Conservation (phyloP, 2,797 vertebrate genomes). For the Oophaga sylvatica region DNA sequence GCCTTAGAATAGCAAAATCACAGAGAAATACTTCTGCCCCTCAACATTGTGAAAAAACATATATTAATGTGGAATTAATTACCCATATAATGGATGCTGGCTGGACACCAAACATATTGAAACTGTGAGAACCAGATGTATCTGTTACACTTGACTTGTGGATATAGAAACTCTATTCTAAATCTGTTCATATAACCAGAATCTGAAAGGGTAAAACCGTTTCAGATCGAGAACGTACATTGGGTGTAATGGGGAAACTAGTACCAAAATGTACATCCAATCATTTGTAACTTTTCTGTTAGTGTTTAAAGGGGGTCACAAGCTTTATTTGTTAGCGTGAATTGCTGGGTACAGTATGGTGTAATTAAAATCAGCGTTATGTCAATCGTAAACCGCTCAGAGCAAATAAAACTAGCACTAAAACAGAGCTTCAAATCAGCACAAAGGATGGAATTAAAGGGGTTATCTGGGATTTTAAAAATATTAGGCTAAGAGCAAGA, state of each 20-base stretch:
- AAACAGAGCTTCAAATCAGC: too few relatives aligned
- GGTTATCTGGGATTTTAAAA: too few relatives aligned
- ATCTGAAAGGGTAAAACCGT: background rate
- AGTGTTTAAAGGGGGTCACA: background rate
- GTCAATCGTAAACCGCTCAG: background rate
- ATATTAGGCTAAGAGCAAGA: too few relatives aligned
- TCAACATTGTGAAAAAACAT: background rate
- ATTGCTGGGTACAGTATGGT: background rate
- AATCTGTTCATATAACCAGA: background rate
- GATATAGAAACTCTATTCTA: background rate
- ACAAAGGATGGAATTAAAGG: too few relatives aligned
- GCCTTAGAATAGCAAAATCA: slow-evolving; percentile 2
- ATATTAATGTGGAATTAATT: slow-evolving; percentile 9
- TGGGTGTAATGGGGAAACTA: background rate
- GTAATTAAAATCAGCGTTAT: background rate
- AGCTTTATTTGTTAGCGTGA: background rate
- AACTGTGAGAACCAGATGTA: slow-evolving; percentile 16
- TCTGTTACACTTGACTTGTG: background rate
- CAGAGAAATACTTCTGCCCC: background rate
- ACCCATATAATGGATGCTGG: slow-evolving; percentile 17
- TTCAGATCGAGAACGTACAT: background rate
- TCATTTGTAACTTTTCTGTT: background rate
- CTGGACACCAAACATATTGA: slow-evolving; percentile 15
- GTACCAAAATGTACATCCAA: background rate
- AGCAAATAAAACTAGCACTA: background rate